Evolutionary conservation across 2,888 invertebrate species (phyloP).

Genomic region (Ryuthela nishihirai): DNA sequence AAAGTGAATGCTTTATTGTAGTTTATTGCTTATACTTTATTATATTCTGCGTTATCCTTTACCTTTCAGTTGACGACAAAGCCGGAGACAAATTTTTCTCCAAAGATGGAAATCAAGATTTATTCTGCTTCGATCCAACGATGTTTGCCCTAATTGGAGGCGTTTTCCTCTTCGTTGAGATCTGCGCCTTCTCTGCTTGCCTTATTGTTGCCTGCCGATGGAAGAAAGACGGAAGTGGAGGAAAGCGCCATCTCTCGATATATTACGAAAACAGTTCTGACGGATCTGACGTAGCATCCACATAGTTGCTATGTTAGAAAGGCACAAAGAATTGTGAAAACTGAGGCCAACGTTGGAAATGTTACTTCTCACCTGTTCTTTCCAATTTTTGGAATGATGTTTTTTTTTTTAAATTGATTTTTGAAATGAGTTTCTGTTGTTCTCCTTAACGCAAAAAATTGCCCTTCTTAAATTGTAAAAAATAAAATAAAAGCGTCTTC

Average conservation of each 20-base stretch:
- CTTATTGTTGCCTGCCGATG: conserved; percentile 24
- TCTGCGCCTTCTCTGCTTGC: conserved; percentile 36
- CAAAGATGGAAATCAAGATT: conserved; percentile 3
- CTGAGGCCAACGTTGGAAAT: too few relatives aligned
- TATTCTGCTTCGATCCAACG: conserved; percentile 41
- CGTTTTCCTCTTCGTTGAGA: conserved; percentile 36
- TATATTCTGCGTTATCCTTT: not conserved
- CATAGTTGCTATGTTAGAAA: not conserved
- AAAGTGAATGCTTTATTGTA: too few relatives aligned
- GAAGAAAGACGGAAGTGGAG: conserved; percentile 41
- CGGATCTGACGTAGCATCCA: conserved; percentile 7
- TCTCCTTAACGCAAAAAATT: too few relatives aligned
- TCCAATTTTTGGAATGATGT: too few relatives aligned
- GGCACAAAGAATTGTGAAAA: too few relatives aligned
- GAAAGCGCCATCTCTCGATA: conserved; percentile 29
- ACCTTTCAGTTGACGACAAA: conserved; percentile 2
- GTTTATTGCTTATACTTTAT: not conserved
- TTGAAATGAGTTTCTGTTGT: too few relatives aligned
- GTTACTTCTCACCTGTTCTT: too few relatives aligned
- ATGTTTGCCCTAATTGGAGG: conserved; percentile 38
- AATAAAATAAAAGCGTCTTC: too few relatives aligned
- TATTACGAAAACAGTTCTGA: conserved; percentile 29
- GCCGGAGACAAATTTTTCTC: conserved; percentile 11
- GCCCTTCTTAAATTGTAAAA: too few relatives aligned
- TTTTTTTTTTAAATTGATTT: too few relatives aligned